These are phyloP conservation scores for Microctonus aethiopoides DNA, from an alignment of 2,888 invertebrate genomes.

Conservation along the genomic window DNA sequence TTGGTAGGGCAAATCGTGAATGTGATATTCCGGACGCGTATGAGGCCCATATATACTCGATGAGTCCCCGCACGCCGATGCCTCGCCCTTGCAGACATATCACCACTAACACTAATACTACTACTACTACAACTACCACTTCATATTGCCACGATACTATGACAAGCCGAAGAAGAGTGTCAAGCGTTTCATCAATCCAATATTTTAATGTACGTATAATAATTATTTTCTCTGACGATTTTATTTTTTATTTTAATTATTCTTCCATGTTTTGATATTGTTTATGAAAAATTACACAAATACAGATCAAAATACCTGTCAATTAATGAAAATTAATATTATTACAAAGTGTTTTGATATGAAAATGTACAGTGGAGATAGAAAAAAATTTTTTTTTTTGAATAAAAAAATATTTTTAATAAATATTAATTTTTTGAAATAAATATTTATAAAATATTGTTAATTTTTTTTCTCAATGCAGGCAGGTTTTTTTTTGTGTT, in stretches of 20 bases:
- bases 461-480: too few species aligned
- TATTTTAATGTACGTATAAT: background rate
- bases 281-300: too few species aligned
- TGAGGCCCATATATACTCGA: slow-evolving; percentile 64
- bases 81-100: slow-evolving; percentile 40
- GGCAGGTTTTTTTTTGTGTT: too few species aligned
- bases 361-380: too few species aligned
- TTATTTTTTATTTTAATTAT: background rate
- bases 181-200: background rate
- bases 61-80: slow-evolving; percentile 46
- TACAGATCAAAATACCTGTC: too few species aligned
- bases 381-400: too few species aligned
- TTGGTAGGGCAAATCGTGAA: slow-evolving; percentile 59
- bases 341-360: too few species aligned
- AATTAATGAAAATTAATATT: too few species aligned
- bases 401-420: too few species aligned
- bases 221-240: background rate
- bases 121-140: slow-evolving; percentile 4
- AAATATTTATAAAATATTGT: too few species aligned
- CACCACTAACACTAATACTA: slow-evolving; percentile 10
- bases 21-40: slow-evolving; percentile 66
- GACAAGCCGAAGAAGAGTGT: background rate
- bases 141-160: background rate
- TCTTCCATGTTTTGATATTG: too few species aligned
- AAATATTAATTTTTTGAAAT: too few species aligned